phyloP scores from a whole-genome alignment of 1,140 invertebrate genomes.

The Choristoneura fumiferana region DNA sequence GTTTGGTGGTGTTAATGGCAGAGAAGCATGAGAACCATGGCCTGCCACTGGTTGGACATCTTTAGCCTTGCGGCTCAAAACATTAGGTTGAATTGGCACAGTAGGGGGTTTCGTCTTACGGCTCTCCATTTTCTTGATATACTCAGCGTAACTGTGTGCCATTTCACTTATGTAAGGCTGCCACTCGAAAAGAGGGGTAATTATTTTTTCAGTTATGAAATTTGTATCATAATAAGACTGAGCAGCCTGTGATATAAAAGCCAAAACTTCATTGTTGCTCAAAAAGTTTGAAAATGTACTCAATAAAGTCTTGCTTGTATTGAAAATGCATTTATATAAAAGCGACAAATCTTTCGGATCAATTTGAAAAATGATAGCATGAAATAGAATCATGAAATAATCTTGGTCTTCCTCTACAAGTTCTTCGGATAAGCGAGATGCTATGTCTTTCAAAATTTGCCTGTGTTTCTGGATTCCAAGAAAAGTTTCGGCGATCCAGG shows the following conservation, averaged over 20 bases:
- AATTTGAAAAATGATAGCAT: slow-evolving; percentile 56
- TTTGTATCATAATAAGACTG: slow-evolving; percentile 65
- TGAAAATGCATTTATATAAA: slow-evolving; percentile 62
- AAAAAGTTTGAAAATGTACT: slow-evolving; percentile 60
- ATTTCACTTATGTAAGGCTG: slow-evolving; percentile 67
- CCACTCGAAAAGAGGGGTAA: slow-evolving; percentile 64
- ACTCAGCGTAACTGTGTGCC: slow-evolving; percentile 58
- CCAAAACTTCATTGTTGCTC: slow-evolving; percentile 52
- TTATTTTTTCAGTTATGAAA: slow-evolving; percentile 73
- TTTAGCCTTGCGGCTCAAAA: slow-evolving; percentile 53
- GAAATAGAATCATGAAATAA: slow-evolving; percentile 55
- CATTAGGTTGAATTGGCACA: slow-evolving; percentile 55
- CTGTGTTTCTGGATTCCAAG: slow-evolving; percentile 55
- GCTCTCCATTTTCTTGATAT: slow-evolving; percentile 57
- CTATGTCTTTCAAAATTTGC: slow-evolving; percentile 47
- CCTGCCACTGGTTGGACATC: slow-evolving; percentile 19
- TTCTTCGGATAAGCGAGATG: slow-evolving; percentile 39
- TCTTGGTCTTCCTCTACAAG: slow-evolving; percentile 54
- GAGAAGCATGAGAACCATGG: slow-evolving; percentile 17
- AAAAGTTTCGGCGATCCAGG: slow-evolving; percentile 64
- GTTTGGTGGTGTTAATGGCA: slow-evolving; percentile 48
- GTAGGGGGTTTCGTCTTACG: slow-evolving; percentile 57
- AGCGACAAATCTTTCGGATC: slow-evolving; percentile 41
- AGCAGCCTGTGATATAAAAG: slow-evolving; percentile 53
- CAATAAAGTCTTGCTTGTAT: slow-evolving; percentile 58